A percentile compares a stretch with the other conserved stretches of the same genome.
Conservation (phyloP, 2,113 vertebrate species). For the Neopipo cinnamomea region DNA sequence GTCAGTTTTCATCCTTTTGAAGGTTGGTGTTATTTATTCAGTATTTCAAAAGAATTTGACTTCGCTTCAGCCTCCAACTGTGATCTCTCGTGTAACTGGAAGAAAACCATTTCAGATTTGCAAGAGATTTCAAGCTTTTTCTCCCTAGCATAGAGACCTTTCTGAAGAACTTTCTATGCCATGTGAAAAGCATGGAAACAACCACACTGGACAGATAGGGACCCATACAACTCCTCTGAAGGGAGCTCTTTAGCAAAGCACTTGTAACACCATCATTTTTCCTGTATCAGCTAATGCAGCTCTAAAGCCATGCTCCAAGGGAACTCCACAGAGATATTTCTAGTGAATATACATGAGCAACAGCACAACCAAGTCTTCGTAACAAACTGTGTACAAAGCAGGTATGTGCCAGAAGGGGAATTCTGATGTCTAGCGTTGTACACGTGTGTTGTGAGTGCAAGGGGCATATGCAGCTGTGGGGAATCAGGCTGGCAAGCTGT, state of each 20-base stretch:
- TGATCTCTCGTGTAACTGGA: not conserved
- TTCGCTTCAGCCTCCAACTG: not conserved
- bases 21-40: not conserved
- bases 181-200: not conserved
- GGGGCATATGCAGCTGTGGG: accelerated
- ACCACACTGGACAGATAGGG: not conserved
- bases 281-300: not conserved
- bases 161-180: not conserved
- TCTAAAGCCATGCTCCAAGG: not conserved
- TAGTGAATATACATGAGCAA: not conserved
- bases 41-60: not conserved
- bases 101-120: not conserved
- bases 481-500: not conserved
- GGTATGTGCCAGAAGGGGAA: not conserved
- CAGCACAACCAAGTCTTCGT: not conserved
- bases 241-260: not conserved
- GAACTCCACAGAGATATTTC: not conserved
- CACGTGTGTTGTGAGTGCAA: accelerated
- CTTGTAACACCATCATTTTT: not conserved
- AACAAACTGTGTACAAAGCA: not conserved
- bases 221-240: not conserved
- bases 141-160: not conserved
- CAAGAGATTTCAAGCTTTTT: not conserved
- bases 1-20: not conserved
- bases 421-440: not conserved